Evolutionary conservation across 2,113 vertebrate species (phyloP).

Genomic region (Laticauda laticaudata): DNA sequence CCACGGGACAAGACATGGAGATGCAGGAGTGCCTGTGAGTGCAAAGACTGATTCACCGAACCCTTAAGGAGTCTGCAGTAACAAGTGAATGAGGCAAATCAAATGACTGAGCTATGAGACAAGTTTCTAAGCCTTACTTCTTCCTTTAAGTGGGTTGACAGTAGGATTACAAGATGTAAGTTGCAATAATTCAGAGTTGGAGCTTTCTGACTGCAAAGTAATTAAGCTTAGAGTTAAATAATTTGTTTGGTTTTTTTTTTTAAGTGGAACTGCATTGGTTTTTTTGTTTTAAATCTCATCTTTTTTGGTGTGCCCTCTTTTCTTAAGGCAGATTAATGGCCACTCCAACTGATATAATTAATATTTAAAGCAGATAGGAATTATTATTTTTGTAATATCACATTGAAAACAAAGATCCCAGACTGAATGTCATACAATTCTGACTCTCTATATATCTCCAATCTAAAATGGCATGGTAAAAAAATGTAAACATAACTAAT

Average conservation of each 20-base stretch:
- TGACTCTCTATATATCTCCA: too few species aligned
- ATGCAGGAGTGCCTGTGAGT: neutral
- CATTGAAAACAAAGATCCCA: neutral
- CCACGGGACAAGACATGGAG: neutral
- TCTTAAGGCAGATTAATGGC: neutral
- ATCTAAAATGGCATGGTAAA: too few species aligned
- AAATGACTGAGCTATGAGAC: neutral
- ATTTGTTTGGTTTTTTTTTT: neutral
- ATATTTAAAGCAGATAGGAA: neutral
- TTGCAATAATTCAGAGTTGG: neutral
- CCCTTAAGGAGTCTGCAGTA: neutral
- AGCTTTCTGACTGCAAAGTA: neutral
- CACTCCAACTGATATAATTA: neutral
- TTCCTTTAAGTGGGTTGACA: neutral
- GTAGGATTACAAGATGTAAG: neutral
- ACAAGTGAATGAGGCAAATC: neutral
- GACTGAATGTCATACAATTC: too few species aligned
- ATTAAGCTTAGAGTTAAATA: neutral
- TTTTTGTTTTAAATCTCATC: neutral
- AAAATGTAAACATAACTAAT: too few species aligned
- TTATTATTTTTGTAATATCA: too few species aligned
- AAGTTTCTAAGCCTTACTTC: neutral
- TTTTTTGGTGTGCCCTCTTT: neutral
- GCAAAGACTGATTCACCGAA: neutral
- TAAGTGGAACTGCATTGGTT: neutral